Evolutionary conservation across 2,797 vertebrate species (phyloP).

Genomic region (Neostethus bicornis): DNA sequence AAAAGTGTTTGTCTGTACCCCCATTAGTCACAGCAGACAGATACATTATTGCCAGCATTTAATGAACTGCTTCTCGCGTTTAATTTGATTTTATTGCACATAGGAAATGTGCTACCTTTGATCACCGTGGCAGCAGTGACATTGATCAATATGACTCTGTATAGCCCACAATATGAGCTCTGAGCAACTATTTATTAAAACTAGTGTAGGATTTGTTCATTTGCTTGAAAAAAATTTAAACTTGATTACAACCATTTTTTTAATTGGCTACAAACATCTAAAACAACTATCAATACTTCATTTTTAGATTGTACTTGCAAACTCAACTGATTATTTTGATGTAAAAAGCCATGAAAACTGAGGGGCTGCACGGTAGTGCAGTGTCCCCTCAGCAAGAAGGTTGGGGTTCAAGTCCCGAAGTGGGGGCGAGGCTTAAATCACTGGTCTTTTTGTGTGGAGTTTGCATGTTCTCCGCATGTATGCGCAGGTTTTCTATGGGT

Average conservation of each 20-base stretch:
- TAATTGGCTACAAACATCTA: background rate
- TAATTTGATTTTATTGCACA: slow-evolving; percentile 56
- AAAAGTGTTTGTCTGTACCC: slow-evolving; percentile 56
- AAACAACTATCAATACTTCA: background rate
- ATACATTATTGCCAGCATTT: slow-evolving; percentile 49
- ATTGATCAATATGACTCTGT: slow-evolving; percentile 21
- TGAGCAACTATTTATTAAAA: slow-evolving; percentile 2
- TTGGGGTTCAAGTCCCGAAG: too few relatives aligned
- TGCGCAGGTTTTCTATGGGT: too few relatives aligned
- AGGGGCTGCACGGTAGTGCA: too few relatives aligned
- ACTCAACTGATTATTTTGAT: slow-evolving; percentile 8
- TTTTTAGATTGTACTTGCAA: background rate
- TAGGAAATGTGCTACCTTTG: slow-evolving; percentile 41
- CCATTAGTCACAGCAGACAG: slow-evolving; percentile 60
- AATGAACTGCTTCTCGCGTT: slow-evolving; percentile 50
- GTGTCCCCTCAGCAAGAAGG: too few relatives aligned
- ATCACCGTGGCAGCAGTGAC: slow-evolving; percentile 16
- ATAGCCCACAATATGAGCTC: background rate
- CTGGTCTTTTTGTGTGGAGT: too few relatives aligned
- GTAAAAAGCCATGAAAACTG: slow-evolving; percentile 30
- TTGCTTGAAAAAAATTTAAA: background rate
- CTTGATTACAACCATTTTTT: background rate
- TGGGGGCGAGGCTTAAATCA: too few relatives aligned
- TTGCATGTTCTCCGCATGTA: too few relatives aligned
- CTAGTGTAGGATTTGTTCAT: background rate